phyloP scores from a whole-genome alignment of 2,888 invertebrate genomes.

The Lochmaea capreae region DNA sequence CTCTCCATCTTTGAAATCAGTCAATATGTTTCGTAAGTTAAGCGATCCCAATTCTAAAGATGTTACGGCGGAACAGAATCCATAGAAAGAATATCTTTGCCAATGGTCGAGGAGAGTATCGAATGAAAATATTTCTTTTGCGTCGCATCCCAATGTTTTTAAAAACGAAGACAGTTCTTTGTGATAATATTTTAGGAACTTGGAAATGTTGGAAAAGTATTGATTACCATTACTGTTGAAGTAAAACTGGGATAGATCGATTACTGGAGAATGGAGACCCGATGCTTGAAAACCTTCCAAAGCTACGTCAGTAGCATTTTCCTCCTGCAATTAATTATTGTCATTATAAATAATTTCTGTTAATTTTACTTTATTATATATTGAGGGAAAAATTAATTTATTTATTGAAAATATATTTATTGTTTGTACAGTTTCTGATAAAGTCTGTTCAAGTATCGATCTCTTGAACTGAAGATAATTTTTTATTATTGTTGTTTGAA shows the following conservation, averaged over 20 bases:
- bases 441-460: too few species aligned
- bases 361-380: too few species aligned
- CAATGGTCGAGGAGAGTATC: slow-evolving; percentile 1
- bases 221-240: neutral
- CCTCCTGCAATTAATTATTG: neutral
- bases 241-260: slow-evolving; percentile 12
- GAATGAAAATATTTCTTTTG: neutral
- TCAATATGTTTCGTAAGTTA: neutral
- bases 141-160: neutral
- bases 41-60: slow-evolving; percentile 6
- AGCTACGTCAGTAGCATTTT: slow-evolving; percentile 1
- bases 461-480: too few species aligned
- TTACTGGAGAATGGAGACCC: slow-evolving; percentile 7
- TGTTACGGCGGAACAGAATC: slow-evolving; percentile 3
- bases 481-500: too few species aligned
- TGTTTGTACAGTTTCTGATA: too few species aligned
- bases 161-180: slow-evolving; percentile 8
- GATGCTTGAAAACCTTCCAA: slow-evolving; percentile 4
- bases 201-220: neutral
- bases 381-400: too few species aligned
- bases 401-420: too few species aligned
- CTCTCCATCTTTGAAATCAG: neutral
- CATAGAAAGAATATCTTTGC: slow-evolving; percentile 10
- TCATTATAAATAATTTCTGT: neutral
- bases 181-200: slow-evolving; percentile 5